Evolutionary conservation across 1,140 invertebrate species (phyloP).

Genomic region (Drosophila chauvacae): DNA sequence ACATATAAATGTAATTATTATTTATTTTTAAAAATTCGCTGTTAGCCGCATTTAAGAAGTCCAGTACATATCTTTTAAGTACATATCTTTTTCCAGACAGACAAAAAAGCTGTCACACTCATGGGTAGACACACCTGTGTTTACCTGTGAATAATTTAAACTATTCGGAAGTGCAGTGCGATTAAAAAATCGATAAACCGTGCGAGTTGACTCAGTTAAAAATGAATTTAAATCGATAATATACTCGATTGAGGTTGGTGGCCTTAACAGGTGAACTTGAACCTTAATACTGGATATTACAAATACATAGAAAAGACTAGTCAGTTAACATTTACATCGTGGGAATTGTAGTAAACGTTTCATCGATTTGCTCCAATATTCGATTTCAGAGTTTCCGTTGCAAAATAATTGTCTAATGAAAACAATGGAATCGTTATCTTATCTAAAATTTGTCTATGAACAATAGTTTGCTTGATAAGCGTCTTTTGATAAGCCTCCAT

Average conservation of each 20-base stretch:
- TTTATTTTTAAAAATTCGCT: background rate
- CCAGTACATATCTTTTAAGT: conserved; percentile 2
- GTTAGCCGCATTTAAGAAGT: background rate
- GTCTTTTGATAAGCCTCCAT: conserved; percentile 53
- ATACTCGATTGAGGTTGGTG: conserved; percentile 27
- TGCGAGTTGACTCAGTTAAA: conserved; percentile 61
- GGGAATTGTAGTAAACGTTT: background rate
- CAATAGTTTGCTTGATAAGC: conserved; percentile 62
- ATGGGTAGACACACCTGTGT: conserved; percentile 34
- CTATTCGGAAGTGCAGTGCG: conserved; percentile 35
- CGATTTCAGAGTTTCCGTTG: conserved; percentile 35
- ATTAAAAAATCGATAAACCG: conserved; percentile 76
- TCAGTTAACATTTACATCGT: background rate
- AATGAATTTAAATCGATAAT: conserved; percentile 63
- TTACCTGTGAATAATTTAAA: conserved; percentile 69
- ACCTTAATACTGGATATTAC: conserved; percentile 16
- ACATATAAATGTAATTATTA: too few species aligned
- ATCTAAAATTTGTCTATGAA: conserved; percentile 66
- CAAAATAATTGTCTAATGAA: conserved; percentile 49
- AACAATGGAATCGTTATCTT: conserved; percentile 52
- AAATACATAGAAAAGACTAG: too few species aligned
- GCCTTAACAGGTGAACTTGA: conserved; percentile 39
- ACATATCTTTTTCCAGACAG: conserved; percentile 1
- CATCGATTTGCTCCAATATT: conserved; percentile 22
- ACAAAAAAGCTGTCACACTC: conserved; percentile 10